These are phyloP conservation scores for Merops nubicus DNA, from an alignment of 2,113 vertebrate species.

Conservation along the genomic window DNA sequence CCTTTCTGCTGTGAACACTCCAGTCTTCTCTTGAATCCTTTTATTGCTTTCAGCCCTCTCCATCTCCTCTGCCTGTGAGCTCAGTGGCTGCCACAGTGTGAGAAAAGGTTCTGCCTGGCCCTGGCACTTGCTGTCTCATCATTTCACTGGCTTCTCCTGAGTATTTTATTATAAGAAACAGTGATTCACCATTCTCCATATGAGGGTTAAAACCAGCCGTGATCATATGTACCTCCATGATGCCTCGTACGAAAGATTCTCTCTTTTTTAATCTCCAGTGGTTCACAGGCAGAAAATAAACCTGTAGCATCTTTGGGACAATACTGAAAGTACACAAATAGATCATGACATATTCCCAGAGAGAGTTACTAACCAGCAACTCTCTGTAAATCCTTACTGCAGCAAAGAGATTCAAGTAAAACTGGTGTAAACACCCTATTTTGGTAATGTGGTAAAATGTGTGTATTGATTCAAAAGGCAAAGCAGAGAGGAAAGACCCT, in stretches of 20 bases:
- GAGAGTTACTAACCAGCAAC: background rate
- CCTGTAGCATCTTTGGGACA: background rate
- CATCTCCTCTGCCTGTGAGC: background rate
- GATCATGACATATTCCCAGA: background rate
- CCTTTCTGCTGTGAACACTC: background rate
- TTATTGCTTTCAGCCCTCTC: background rate
- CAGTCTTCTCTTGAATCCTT: background rate
- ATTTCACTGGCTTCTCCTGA: background rate
- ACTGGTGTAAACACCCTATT: background rate
- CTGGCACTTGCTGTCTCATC: background rate
- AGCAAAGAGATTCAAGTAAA: background rate
- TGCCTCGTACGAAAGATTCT: rapidly evolving
- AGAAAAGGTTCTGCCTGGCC: background rate
- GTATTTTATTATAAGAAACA: background rate
- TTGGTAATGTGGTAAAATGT: background rate
- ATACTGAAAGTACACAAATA: background rate
- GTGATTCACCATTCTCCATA: background rate
- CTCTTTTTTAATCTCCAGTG: background rate
- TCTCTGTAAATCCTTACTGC: background rate
- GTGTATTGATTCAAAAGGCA: background rate
- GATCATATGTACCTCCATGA: background rate
- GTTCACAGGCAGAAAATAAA: slow-evolving; percentile 12
- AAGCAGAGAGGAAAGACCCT: background rate
- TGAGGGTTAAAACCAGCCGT: rapidly evolving
- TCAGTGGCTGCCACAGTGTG: rapidly evolving